Evolutionary conservation across 2,888 invertebrate genomes (phyloP).

Genomic region (Octodonta nipae): DNA sequence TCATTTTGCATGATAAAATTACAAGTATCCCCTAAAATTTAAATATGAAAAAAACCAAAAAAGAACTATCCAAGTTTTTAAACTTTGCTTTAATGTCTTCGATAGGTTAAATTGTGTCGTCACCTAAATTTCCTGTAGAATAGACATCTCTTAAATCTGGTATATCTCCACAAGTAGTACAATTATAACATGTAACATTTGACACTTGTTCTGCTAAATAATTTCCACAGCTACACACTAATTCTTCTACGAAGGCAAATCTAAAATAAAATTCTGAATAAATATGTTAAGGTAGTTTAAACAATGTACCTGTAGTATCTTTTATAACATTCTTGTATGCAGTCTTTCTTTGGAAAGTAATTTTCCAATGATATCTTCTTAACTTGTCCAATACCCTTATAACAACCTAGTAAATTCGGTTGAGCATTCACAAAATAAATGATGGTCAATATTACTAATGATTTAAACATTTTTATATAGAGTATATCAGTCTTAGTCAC

Average conservation of each 20-base stretch:
- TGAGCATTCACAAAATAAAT: too few species aligned
- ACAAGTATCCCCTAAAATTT: too few species aligned
- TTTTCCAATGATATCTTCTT: slow-evolving; percentile 14
- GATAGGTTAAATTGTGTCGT: too few species aligned
- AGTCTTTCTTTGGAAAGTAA: slow-evolving; percentile 15
- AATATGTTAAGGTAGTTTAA: slow-evolving; percentile 2
- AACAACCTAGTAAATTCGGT: slow-evolving; percentile 22
- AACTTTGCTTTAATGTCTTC: too few species aligned
- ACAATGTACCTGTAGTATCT: slow-evolving; percentile 22
- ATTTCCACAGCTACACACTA: slow-evolving; percentile 25
- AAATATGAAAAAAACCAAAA: too few species aligned
- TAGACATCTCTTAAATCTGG: slow-evolving; percentile 22
- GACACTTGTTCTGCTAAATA: slow-evolving; percentile 24
- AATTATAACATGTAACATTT: slow-evolving; percentile 18
- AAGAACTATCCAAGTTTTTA: too few species aligned
- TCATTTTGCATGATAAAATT: too few species aligned
- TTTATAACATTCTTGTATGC: slow-evolving; percentile 20
- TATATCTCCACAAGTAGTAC: slow-evolving; percentile 18
- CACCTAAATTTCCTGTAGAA: slow-evolving; percentile 25
- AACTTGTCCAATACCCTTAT: slow-evolving; percentile 16
- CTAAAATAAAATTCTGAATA: slow-evolving; percentile 16
- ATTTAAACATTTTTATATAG: too few species aligned
- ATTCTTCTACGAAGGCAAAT: slow-evolving; percentile 21
- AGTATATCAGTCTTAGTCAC: too few species aligned
- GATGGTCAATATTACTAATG: too few species aligned